Base-by-base conservation (phyloP, 2,113 vertebrate genomes). In the Petromus typicus region DNA sequence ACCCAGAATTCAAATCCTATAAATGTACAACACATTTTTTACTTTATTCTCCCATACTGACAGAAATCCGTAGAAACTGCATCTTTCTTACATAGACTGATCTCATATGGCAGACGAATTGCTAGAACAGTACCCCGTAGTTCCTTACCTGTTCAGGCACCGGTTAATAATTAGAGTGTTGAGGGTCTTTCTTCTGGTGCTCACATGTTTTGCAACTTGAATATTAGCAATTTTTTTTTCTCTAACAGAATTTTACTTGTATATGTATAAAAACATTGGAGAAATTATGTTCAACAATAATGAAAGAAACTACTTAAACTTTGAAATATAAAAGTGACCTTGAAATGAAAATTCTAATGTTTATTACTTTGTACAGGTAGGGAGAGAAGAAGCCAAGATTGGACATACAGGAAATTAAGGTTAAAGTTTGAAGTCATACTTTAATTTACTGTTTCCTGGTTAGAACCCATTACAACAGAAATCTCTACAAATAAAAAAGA, bases 1-100 rank as follows among this genome's bases (percentile, higher is more conserved):
- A 96, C 61, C 84, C 96, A 97, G 73, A 97, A 95, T 94, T 96
- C 83, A 97, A 95, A 94, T 95, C 79, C 96, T 95, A 64, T 96
- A 97, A 97, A 95, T 97, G 97, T 1, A 81, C 56, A 66, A 54
- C 90, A 96, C 12, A 45, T 90, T 76, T 76, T 48, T 82, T 81
- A 40, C 79, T 93, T 95, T 71, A 81, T 78, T 87, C 20, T 34
- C 61, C 17, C 64, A 11, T 87, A 66, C 37, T 86, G 76, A 76
- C 75, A 87, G 61, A 91, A 76, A n/a, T 43, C 34, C 51, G 67
- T 64, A 93, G 56, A 84, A 86, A 79, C 34, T 57, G 7, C 43
- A 23, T 87, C 63, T 93, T 96, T 92, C n/a, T 92, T 82, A 32
- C 9, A 7, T 40, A 18, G 56, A 27, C 22, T 86, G 40, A 11